These are phyloP conservation scores for Lordiphosa collinella DNA, from an alignment of 1,140 invertebrate species.

Conservation along the genomic window DNA sequence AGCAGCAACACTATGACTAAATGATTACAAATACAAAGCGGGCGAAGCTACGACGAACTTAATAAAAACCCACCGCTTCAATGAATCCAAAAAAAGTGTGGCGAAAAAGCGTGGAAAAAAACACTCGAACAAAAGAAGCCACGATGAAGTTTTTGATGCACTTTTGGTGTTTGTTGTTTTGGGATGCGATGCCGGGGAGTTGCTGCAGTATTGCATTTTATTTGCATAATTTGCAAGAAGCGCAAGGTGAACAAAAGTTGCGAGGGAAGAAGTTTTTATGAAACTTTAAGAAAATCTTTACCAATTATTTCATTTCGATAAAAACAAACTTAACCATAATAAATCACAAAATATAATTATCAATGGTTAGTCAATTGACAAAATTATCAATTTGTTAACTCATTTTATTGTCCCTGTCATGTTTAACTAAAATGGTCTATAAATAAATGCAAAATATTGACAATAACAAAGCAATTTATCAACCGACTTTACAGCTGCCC, in stretches of 20 bases:
- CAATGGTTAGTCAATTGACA: conserved; percentile 24
- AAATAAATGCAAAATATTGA: conserved; percentile 35
- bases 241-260: conserved; percentile 31
- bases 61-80: conserved; percentile 35
- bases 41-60: conserved; percentile 23
- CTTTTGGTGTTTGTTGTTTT: neutral
- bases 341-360: conserved; percentile 8
- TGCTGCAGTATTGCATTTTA: too few species aligned
- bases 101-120: conserved; percentile 48
- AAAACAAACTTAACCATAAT: neutral
- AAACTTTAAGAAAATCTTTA: conserved; percentile 9
- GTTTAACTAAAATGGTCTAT: conserved; percentile 8
- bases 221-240: too few species aligned
- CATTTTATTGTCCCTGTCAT: conserved; percentile 20
- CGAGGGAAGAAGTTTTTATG: neutral
- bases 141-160: neutral
- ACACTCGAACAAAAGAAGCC: neutral
- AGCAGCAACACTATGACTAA: conserved; percentile 56
- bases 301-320: too few species aligned
- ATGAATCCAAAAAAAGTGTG: conserved; percentile 57
- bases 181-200: too few species aligned
- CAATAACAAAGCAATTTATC: conserved; percentile 21
- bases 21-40: conserved; percentile 60
- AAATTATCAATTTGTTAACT: conserved; percentile 36
- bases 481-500: neutral